Evolutionary conservation across 2,888 invertebrate genomes (phyloP).

Genomic region (Chrysodeixis includens): DNA sequence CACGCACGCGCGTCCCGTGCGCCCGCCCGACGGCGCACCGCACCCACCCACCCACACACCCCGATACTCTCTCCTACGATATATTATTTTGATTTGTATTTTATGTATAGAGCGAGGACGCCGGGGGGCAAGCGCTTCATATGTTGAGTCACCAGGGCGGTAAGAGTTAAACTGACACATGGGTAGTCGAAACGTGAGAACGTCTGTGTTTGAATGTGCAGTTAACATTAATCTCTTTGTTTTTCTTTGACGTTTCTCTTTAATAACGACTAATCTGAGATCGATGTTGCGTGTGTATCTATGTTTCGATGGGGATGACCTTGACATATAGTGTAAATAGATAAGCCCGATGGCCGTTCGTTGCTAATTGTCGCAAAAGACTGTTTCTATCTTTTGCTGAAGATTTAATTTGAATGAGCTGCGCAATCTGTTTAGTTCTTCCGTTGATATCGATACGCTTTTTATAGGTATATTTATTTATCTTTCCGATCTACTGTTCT

Average conservation of each 20-base stretch:
- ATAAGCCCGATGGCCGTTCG: constrained; percentile 89
- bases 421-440: constrained; percentile 89
- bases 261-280: constrained; percentile 88
- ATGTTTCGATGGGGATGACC: constrained; percentile 89
- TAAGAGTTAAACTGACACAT: constrained; percentile 91
- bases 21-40: constrained; percentile 73
- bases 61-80: constrained; percentile 87
- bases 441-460: constrained; percentile 87
- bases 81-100: constrained; percentile 89
- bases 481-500: constrained; percentile 87
- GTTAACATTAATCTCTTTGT: constrained; percentile 86
- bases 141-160: constrained; percentile 98
- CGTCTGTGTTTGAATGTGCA: constrained; percentile 90
- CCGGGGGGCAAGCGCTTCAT: constrained; percentile 96
- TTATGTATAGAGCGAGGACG: constrained; percentile 96
- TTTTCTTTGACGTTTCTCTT: constrained; percentile 89
- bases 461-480: constrained; percentile 89
- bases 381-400: constrained; percentile 89
- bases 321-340: constrained; percentile 88
- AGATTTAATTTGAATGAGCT: constrained; percentile 89
- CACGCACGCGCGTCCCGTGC: constrained; percentile 62
- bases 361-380: constrained; percentile 89
- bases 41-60: constrained; percentile 83
- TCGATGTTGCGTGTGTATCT: constrained; percentile 89
- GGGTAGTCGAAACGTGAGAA: constrained; percentile 88